phyloP scores from a whole-genome alignment of 2,113 vertebrate species.

The Dasyornis broadbenti region DNA sequence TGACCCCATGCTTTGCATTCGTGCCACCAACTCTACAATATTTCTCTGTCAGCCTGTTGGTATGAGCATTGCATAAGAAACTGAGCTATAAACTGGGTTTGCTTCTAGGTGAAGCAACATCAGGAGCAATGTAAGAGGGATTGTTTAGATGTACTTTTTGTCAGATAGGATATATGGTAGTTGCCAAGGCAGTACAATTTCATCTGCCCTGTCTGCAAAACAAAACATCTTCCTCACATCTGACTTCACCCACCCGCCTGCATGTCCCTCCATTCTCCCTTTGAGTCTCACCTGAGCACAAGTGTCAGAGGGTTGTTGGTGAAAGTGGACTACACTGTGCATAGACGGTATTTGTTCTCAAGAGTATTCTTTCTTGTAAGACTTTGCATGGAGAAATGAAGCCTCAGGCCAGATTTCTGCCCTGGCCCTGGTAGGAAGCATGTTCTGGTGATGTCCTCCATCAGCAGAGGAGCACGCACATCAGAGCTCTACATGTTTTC shows the following conservation, averaged over 20 bases:
- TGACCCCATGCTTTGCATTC: not conserved
- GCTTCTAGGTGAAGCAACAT: not conserved
- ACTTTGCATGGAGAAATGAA: not conserved
- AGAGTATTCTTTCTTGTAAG: not conserved
- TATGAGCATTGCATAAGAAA: constrained; percentile 34
- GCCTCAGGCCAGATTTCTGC: not conserved
- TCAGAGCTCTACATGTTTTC: not conserved
- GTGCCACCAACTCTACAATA: not conserved
- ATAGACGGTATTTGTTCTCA: not conserved
- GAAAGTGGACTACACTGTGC: not conserved
- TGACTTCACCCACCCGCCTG: not conserved
- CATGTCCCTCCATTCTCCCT: not conserved
- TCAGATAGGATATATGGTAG: not conserved
- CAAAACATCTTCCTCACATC: not conserved
- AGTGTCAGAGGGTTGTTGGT: not conserved
- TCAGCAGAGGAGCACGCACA: not conserved
- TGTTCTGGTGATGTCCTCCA: not conserved
- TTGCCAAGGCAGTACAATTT: not conserved
- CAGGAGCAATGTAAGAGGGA: not conserved
- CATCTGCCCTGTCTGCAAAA: not conserved
- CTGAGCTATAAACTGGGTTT: not conserved
- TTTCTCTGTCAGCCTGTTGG: not conserved
- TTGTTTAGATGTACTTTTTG: not conserved
- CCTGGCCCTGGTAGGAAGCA: not conserved
- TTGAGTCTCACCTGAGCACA: not conserved